Base-by-base conservation (phyloP, 2,113 vertebrate genomes). In the Eubucco bourcierii region DNA sequence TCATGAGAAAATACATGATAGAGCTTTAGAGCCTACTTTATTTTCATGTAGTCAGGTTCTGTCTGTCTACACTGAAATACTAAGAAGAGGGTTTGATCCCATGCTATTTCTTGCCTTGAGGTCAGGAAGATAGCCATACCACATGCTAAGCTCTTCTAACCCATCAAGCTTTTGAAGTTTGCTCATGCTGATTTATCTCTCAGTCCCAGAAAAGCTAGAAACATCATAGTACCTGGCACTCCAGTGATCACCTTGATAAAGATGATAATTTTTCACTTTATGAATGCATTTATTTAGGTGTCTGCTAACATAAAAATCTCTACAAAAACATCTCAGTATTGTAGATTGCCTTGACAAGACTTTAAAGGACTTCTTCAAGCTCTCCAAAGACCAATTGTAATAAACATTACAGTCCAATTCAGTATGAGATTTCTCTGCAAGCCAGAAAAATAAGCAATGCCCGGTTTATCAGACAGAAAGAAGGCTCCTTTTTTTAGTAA, bases 91-190 rank as follows among this genome's bases (percentile, higher is more conserved):
- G 73, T 88, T 91, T 88, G 90, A 95, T 94, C 65, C 68, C 73
- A 34, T 65, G 80, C 77, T 88, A 76, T 90, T 86, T 90, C 90
- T 94, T 90, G 80, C 87, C 80, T 88, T 21, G 31, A 90, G 95
- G 85, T 72, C 70, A 79, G 85, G 73, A 70, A 94, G 87, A 94
- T 72, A 93, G 76, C 63, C 70, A 52, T 61, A 91, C 85, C 77
- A 53, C 93, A 91, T 73, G 77, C 95, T 93, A 91, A 58, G 75
- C 55, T 92, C 88, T 94, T 94, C 85, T 95, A 90, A 95, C 66
- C 73, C 70, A 61, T 52, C 76, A 84, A 7, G 61, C 85, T 91
- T 94, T 95, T 96, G 91, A 96, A 90, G 91, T 88, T 81, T 76
- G 29, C 63, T 87, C 74, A 55, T 63, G 80, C 55, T 91, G 85